Conservation (phyloP, 2,113 vertebrate genomes). For the Typhlomys cinereus region DNA sequence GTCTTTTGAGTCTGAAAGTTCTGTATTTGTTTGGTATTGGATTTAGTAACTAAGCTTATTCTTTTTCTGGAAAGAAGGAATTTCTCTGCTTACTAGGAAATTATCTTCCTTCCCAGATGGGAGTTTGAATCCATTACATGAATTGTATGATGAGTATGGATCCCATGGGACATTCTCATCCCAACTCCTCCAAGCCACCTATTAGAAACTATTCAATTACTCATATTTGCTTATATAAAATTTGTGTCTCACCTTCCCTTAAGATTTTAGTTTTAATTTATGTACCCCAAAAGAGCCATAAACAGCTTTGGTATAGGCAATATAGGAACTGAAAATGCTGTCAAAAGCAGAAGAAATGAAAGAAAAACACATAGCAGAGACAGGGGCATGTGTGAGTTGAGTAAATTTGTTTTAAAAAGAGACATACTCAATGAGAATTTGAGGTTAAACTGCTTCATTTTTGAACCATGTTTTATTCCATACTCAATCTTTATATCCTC, state of each 20-base stretch:
- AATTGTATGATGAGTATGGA: too few relatives aligned
- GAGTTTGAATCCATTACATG: too few relatives aligned
- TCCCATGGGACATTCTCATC: too few relatives aligned
- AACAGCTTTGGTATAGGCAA: neutral
- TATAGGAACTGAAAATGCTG: neutral
- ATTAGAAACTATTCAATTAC: too few relatives aligned
- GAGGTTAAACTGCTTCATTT: neutral
- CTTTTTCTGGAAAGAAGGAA: too few relatives aligned
- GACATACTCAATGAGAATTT: neutral
- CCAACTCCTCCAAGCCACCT: too few relatives aligned
- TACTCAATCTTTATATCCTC: constrained; percentile 27
- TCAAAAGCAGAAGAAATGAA: neutral
- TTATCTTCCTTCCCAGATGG: too few relatives aligned
- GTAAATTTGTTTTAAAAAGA: constrained; percentile 47
- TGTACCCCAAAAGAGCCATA: neutral
- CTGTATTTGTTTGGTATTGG: too few relatives aligned
- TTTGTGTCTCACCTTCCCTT: neutral
- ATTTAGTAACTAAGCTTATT: too few relatives aligned
- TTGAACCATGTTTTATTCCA: constrained; percentile 39
- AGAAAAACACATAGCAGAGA: neutral
- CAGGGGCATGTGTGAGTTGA: neutral
- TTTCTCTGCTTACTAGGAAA: too few relatives aligned
- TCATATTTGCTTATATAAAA: neutral
- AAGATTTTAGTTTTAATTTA: neutral
- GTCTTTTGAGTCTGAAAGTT: too few relatives aligned